A percentile compares a stretch with the other conserved stretches of the same genome.
Evolutionary conservation across 2,888 invertebrate genomes (phyloP).

Genomic region (Epicampocera succincta): DNA sequence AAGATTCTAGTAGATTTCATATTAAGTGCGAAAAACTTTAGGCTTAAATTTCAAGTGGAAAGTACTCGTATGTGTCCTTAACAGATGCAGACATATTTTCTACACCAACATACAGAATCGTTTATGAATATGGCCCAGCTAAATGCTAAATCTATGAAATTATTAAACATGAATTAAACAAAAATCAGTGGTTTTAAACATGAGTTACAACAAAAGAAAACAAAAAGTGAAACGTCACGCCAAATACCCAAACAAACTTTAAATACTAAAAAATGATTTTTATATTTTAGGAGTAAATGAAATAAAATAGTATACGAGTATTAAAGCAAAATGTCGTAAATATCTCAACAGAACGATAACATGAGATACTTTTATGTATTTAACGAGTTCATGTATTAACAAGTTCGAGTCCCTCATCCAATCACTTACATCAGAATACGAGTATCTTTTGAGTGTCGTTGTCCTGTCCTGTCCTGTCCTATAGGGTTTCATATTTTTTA

Average conservation of each 20-base stretch:
- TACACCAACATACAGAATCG: too few species aligned
- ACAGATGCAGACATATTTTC: too few species aligned
- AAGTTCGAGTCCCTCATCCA: conserved; percentile 69
- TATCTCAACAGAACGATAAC: conserved; percentile 68
- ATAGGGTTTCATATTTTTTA: conserved; percentile 58
- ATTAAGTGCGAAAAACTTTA: conserved; percentile 66
- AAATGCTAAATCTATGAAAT: conserved; percentile 47
- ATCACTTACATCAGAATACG: conserved; percentile 3
- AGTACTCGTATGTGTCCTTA: too few species aligned
- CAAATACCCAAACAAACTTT: conserved; percentile 27
- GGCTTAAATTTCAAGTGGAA: conserved; percentile 61
- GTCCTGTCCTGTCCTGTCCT: conserved; percentile 32
- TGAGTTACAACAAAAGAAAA: background rate
- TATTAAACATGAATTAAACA: conserved; percentile 56
- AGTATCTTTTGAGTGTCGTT: conserved; percentile 8
- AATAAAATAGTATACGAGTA: too few species aligned
- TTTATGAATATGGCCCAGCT: too few species aligned
- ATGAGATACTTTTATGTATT: conserved; percentile 39
- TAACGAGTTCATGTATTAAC: background rate
- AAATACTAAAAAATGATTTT: too few species aligned
- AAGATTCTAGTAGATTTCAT: conserved; percentile 33
- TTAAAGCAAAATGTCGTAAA: conserved; percentile 63
- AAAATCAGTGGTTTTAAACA: background rate
- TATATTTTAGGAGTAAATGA: too few species aligned
- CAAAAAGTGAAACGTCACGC: too few species aligned